phyloP scores from a whole-genome alignment of 2,888 invertebrate genomes.

The Eupithecia abbreviata region DNA sequence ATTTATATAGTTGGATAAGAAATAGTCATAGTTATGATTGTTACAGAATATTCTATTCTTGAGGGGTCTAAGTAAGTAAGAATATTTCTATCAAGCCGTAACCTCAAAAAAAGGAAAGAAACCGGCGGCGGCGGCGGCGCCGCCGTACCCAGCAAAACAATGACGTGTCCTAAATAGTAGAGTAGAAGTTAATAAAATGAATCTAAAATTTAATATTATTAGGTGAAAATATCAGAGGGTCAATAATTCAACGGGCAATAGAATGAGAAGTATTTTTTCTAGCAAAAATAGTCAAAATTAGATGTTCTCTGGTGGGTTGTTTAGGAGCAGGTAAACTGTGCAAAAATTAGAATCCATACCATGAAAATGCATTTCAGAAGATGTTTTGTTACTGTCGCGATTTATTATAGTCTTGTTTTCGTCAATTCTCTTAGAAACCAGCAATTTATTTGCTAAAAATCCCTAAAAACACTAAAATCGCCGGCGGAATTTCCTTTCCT shows the following conservation, averaged over 20 bases:
- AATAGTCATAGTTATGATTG: not conserved
- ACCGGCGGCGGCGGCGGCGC: conserved; percentile 40
- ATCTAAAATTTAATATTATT: not conserved
- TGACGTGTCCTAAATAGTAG: conserved; percentile 67
- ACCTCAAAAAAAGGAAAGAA: conserved; percentile 42
- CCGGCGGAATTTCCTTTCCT: conserved; percentile 20
- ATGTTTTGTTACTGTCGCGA: conserved; percentile 43
- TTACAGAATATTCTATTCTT: not conserved
- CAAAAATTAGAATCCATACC: conserved; percentile 54
- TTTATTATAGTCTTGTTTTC: conserved; percentile 38
- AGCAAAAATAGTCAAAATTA: not conserved
- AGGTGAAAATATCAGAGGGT: not conserved
- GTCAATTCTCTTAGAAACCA: not conserved
- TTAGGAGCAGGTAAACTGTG: conserved; percentile 1
- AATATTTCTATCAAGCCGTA: conserved; percentile 25
- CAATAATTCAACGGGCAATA: not conserved
- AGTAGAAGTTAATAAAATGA: not conserved
- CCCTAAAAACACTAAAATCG: not conserved
- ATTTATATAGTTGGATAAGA: not conserved
- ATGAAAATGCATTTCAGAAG: conserved; percentile 57
- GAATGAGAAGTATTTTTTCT: not conserved
- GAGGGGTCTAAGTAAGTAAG: not conserved
- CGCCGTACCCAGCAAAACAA: conserved; percentile 47
- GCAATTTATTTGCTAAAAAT: not conserved
- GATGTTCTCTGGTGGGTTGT: conserved; percentile 1